phyloP scores from a whole-genome alignment of 1,140 invertebrate genomes.

The Dendroctonus ponderosae region DNA sequence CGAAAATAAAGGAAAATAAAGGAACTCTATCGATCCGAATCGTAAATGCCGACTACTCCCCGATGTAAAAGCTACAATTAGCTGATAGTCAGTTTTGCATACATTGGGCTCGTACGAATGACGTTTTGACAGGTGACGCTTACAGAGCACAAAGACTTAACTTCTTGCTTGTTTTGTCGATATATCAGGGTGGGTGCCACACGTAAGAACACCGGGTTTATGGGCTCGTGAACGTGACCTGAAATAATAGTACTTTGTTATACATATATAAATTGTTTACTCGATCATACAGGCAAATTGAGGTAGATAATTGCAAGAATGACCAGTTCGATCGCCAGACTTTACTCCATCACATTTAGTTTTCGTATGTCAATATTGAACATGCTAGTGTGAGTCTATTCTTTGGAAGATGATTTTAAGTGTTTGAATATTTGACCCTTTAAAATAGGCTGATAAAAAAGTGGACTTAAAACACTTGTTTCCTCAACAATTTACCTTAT shows the following conservation, averaged over 20 bases:
- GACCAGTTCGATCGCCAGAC: not conserved
- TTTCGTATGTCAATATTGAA: not conserved
- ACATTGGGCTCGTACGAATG: constrained; percentile 7
- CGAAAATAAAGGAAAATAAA: constrained; percentile 7
- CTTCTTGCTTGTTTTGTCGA: constrained; percentile 20
- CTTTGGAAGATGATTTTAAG: too few species aligned
- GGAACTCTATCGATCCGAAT: constrained; percentile 3
- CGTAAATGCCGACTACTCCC: constrained; percentile 16
- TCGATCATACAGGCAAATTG: not conserved
- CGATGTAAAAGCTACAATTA: constrained; percentile 21
- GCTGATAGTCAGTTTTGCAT: constrained; percentile 22
- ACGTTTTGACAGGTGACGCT: constrained; percentile 22
- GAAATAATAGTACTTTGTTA: not conserved
- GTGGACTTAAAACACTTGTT: too few species aligned
- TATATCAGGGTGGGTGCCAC: constrained; percentile 1
- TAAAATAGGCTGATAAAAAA: too few species aligned
- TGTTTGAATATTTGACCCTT: too few species aligned
- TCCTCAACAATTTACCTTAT: too few species aligned
- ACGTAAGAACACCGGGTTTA: too few species aligned
- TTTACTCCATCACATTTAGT: not conserved
- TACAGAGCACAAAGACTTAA: constrained; percentile 6
- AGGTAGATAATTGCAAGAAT: not conserved
- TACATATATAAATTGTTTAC: not conserved
- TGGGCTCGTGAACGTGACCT: not conserved
- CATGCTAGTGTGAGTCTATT: too few species aligned